Percentiles rank a stretch among this genome's conserved stretches.
Conservation (phyloP, 2,888 invertebrate species). For the Callimorpha dominula region DNA sequence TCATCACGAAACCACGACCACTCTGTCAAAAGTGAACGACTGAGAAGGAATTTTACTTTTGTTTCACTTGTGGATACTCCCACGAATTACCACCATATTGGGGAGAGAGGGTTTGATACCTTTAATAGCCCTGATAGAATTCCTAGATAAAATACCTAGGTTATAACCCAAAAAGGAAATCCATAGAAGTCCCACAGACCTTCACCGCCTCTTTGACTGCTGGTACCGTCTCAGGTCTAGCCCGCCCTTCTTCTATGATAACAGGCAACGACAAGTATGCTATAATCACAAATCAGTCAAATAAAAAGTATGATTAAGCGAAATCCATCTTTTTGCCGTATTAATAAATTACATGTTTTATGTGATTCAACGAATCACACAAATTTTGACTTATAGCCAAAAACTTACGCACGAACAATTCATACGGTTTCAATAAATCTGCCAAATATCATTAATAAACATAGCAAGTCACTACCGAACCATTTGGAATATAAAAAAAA, state of each 20-base stretch:
- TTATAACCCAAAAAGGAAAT: no score
- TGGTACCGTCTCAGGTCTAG: no score
- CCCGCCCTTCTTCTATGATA: neutral
- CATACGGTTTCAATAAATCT: conserved; percentile 20
- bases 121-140: no score
- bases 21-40: no score
- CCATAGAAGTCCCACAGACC: neutral
- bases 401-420: conserved; percentile 27
- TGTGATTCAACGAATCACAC: neutral
- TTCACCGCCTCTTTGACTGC: neutral
- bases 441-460: conserved; percentile 41
- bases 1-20: no score
- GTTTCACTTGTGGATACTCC: no score
- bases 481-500: conserved; percentile 42
- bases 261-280: neutral
- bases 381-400: conserved; percentile 27
- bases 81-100: no score
- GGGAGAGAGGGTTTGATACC: no score
- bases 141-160: no score
- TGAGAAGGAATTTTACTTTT: no score
- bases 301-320: conserved; percentile 12
- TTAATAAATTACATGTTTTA: neutral
- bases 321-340: neutral
- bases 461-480: conserved; percentile 53
- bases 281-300: neutral